These are phyloP conservation scores for Scleropages formosus DNA, from an alignment of 2,797 vertebrate species.

Conservation along the genomic window DNA sequence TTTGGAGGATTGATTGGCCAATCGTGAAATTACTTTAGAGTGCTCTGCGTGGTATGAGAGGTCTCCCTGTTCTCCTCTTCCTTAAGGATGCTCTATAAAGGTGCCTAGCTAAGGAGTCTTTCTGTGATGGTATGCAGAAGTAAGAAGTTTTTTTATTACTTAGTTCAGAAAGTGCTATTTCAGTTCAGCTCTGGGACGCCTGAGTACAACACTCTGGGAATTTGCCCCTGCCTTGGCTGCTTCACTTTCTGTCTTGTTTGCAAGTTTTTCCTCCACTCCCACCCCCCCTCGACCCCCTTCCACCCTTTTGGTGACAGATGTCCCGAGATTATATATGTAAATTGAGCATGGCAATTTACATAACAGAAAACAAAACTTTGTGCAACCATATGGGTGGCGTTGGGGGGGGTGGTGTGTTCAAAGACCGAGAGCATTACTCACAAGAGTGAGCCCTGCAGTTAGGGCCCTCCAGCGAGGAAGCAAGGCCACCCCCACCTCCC, in stretches of 20 bases:
- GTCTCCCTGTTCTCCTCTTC: background rate
- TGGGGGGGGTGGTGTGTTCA: background rate
- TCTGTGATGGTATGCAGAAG: background rate
- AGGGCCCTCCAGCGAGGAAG: background rate
- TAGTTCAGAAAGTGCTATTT: background rate
- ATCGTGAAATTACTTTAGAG: slow-evolving; percentile 43
- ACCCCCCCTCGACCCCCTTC: no score
- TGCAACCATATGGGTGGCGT: background rate
- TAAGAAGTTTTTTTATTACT: background rate
- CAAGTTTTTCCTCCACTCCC: background rate
- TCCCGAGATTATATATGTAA: background rate
- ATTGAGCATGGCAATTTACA: background rate
- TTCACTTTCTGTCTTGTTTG: background rate
- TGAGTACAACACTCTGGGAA: background rate
- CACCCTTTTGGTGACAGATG: background rate
- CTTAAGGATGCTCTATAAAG: background rate
- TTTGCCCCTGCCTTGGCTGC: background rate
- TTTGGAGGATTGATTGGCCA: slow-evolving; percentile 53
- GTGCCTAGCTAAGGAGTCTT: slow-evolving; percentile 6
- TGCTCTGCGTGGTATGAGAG: slow-evolving; percentile 4
- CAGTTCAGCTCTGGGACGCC: background rate
- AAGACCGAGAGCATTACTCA: background rate
- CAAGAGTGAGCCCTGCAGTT: background rate
- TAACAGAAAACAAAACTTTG: background rate
- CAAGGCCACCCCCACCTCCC: background rate